A percentile compares a stretch with the other conserved stretches of the same genome.
Conservation (phyloP, 1,140 invertebrate species). For the Caenorhabditis remanei region DNA sequence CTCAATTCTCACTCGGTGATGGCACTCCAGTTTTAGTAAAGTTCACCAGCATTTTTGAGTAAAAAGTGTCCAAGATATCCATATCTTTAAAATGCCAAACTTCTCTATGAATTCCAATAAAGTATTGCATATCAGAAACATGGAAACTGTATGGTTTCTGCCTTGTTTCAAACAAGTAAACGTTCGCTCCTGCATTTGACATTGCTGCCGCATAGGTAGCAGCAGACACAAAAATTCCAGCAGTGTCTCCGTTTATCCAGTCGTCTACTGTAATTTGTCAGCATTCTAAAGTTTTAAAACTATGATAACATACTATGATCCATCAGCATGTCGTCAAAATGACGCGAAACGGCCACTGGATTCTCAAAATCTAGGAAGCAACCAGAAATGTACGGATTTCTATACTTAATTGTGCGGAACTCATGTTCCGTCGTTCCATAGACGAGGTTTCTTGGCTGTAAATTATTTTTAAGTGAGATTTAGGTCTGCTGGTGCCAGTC, state of each 20-base stretch:
- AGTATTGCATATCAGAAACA: constrained; percentile 39
- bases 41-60: constrained; percentile 17
- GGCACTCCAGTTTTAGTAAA: constrained; percentile 18
- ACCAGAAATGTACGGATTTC: constrained; percentile 22
- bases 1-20: not conserved
- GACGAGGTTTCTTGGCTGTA: constrained; percentile 1
- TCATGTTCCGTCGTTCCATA: constrained; percentile 37
- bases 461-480: not conserved
- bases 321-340: not conserved
- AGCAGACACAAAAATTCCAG: not conserved
- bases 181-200: constrained; percentile 4
- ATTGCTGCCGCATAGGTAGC: constrained; percentile 8
- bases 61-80: constrained; percentile 31
- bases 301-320: not conserved
- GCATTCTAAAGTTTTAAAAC: not conserved
- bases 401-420: not conserved
- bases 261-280: not conserved
- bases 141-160: constrained; percentile 34
- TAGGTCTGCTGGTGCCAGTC: not conserved
- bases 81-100: not conserved
- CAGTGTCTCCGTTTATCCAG: constrained; percentile 5
- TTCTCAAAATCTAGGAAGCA: constrained; percentile 33
- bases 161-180: constrained; percentile 6
- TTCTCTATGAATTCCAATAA: constrained; percentile 25
- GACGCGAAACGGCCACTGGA: constrained; percentile 2